phyloP scores from a whole-genome alignment of 2,113 vertebrate species.

The Brachyhypopomus gauderio region DNA sequence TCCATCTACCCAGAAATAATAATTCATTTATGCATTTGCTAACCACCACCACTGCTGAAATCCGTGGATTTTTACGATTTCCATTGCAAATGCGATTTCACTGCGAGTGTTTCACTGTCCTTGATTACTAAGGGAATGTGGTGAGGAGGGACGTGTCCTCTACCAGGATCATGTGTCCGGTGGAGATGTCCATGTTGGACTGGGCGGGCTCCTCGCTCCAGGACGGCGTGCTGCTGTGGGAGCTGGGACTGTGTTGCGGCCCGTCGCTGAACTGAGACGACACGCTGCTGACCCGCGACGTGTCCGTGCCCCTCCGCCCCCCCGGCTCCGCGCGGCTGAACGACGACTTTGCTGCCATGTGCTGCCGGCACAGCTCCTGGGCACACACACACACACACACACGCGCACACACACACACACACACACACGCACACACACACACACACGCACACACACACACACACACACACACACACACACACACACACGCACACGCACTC shows the following conservation, averaged over 20 bases:
- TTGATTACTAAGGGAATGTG: no score
- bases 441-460: not conserved
- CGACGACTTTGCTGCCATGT: conserved; percentile 94
- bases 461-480: not conserved
- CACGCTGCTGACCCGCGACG: conserved; percentile 92
- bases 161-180: conserved; percentile 98
- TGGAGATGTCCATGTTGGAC: conserved; percentile 99
- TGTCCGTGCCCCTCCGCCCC: conserved; percentile 80
- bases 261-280: conserved; percentile 96
- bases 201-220: conserved; percentile 98
- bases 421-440: not conserved
- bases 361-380: conserved; percentile 95
- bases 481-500: not conserved
- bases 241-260: conserved; percentile 93
- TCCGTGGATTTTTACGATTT: no score
- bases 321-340: conserved; percentile 76
- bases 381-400: not conserved
- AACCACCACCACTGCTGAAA: no score
- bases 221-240: conserved; percentile 95
- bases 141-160: conserved; percentile 45
- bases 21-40: not conserved
- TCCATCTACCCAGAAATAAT: not conserved
- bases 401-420: not conserved
- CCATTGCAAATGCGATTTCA: no score
- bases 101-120: no score